Percentiles rank a stretch among this genome's conserved stretches.
Evolutionary conservation across 2,797 vertebrate species (phyloP).

Genomic region (Chelon auratus): DNA sequence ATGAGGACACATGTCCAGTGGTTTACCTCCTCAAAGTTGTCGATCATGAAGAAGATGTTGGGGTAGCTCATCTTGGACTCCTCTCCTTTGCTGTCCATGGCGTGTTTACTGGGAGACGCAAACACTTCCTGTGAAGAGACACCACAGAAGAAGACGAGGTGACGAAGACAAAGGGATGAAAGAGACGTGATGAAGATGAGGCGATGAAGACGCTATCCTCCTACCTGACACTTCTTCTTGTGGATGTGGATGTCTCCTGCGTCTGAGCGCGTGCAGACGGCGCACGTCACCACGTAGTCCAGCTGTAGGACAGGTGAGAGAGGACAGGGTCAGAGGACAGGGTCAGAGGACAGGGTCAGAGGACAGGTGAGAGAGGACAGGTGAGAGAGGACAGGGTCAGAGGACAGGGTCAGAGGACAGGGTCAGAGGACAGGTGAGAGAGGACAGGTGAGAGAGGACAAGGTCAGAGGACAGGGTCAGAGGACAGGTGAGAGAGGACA

Average conservation of each 20-base stretch:
- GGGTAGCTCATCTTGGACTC: constrained; percentile 99
- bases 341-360: too few species aligned
- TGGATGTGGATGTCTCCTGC: constrained; percentile 98
- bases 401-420: too few species aligned
- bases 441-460: background rate
- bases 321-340: too few species aligned
- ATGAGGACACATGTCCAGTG: too few species aligned
- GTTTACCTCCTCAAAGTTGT: constrained; percentile 97
- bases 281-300: constrained; percentile 97
- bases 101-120: constrained; percentile 96
- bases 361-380: too few species aligned
- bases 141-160: too few species aligned
- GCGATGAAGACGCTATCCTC: constrained; percentile 10
- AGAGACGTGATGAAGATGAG: too few species aligned
- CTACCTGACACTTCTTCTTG: constrained; percentile 97
- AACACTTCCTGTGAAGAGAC: constrained; percentile 91
- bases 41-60: constrained; percentile 99
- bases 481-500: constrained; percentile 4
- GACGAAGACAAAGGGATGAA: too few species aligned
- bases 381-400: constrained; percentile 3
- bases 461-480: too few species aligned
- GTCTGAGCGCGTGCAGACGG: constrained; percentile 95
- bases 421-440: too few species aligned
- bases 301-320: constrained; percentile 79
- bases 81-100: constrained; percentile 99